phyloP scores from a whole-genome alignment of 2,113 vertebrate genomes.

The Todiramphus saurophagus region DNA sequence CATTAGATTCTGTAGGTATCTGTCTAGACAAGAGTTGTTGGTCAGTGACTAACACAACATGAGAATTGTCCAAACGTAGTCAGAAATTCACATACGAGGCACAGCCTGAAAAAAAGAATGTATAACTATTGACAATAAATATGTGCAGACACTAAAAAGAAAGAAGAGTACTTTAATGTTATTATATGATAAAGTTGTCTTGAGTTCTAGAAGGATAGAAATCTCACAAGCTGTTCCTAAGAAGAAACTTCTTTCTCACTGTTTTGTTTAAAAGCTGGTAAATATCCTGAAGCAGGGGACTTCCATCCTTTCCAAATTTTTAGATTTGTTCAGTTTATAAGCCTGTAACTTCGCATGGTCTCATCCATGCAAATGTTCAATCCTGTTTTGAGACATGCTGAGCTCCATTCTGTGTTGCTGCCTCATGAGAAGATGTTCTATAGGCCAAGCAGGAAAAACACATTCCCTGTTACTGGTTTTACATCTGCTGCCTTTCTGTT shows the following conservation, averaged over 20 bases:
- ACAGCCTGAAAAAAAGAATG: neutral
- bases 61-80: neutral
- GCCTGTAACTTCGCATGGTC: neutral
- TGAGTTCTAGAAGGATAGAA: neutral
- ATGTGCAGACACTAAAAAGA: neutral
- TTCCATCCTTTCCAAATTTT: neutral
- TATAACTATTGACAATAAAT: neutral
- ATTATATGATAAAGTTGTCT: neutral
- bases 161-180: neutral
- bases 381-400: neutral
- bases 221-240: neutral
- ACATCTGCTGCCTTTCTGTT: constrained; percentile 2
- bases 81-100: neutral
- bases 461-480: neutral
- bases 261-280: neutral
- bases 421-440: neutral
- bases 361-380: neutral
- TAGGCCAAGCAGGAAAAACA: neutral
- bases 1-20: neutral
- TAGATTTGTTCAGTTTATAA: neutral
- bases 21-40: neutral
- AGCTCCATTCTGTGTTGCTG: neutral
- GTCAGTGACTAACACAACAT: neutral
- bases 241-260: neutral
- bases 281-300: neutral